Evolutionary conservation across 2,888 invertebrate genomes (phyloP).

Genomic region (Ethmia dodecea): DNA sequence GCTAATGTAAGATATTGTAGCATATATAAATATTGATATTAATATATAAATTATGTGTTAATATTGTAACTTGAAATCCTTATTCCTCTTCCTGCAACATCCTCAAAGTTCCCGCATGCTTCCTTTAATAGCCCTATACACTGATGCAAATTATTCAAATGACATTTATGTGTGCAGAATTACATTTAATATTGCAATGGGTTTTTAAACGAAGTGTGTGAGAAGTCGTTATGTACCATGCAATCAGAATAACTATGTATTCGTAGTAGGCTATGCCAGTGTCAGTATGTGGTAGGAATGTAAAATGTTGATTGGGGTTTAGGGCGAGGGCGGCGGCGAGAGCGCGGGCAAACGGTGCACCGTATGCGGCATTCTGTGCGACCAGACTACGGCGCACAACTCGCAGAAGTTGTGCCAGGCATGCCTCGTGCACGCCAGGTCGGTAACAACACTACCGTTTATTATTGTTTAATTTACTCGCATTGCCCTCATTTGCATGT

Average conservation of each 20-base stretch:
- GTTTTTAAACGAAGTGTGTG: conserved; percentile 76
- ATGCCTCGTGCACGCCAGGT: conserved; percentile 79
- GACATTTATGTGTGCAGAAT: conserved; percentile 73
- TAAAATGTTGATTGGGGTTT: conserved; percentile 69
- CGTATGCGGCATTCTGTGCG: conserved; percentile 73
- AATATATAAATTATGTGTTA: too few relatives aligned
- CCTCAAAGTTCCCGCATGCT: conserved; percentile 65
- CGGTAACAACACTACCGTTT: conserved; percentile 45
- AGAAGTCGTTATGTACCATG: conserved; percentile 34
- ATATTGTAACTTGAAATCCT: conserved; percentile 19
- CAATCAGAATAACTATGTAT: conserved; percentile 3
- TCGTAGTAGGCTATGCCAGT: conserved; percentile 9
- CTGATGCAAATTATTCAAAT: conserved; percentile 36
- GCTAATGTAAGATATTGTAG: too few relatives aligned
- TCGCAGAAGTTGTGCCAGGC: conserved; percentile 75
- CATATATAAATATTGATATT: too few relatives aligned
- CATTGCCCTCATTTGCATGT: conserved; percentile 37
- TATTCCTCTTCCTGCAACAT: conserved; percentile 25
- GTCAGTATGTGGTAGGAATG: conserved; percentile 40
- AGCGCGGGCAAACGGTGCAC: conserved; percentile 66
- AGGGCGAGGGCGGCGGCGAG: conserved; percentile 69
- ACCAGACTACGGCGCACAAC: conserved; percentile 71
- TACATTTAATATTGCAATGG: conserved; percentile 61
- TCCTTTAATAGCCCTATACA: conserved; percentile 71
- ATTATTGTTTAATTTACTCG: conserved; percentile 4